Evolutionary conservation across 2,888 invertebrate species (phyloP).

Genomic region (Xiphydria camelus): DNA sequence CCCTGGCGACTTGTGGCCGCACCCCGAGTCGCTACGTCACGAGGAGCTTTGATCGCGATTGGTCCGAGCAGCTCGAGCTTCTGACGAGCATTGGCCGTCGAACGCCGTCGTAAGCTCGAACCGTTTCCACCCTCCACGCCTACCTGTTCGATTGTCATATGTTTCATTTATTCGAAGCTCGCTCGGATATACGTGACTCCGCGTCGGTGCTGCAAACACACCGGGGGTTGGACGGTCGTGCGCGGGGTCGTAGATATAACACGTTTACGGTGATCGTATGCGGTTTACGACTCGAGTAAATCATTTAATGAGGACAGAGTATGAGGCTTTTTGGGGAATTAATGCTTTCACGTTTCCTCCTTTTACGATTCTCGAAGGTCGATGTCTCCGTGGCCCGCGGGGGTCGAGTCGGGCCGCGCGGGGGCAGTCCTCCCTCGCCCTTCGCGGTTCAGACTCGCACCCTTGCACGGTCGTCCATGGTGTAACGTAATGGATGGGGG

Average conservation of each 20-base stretch:
- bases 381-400: slow-evolving; percentile 1
- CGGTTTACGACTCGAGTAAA: neutral
- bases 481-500: no score
- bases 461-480: no score
- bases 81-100: neutral
- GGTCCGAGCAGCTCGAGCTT: neutral
- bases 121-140: neutral
- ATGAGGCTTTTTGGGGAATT: slow-evolving; percentile 1
- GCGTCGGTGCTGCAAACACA: neutral
- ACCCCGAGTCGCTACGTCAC: neutral
- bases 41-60: neutral
- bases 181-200: neutral
- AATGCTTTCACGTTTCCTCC: neutral
- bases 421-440: no score
- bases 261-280: slow-evolving; percentile 1
- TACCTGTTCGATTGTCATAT: slow-evolving; percentile 2
- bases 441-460: no score
- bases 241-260: neutral
- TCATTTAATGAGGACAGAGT: neutral
- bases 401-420: no score
- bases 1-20: neutral
- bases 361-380: slow-evolving; percentile 2
- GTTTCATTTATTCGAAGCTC: neutral
- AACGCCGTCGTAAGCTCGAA: neutral
- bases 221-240: neutral